phyloP scores from a whole-genome alignment of 1,140 invertebrate species.

The Bombus huntii region DNA sequence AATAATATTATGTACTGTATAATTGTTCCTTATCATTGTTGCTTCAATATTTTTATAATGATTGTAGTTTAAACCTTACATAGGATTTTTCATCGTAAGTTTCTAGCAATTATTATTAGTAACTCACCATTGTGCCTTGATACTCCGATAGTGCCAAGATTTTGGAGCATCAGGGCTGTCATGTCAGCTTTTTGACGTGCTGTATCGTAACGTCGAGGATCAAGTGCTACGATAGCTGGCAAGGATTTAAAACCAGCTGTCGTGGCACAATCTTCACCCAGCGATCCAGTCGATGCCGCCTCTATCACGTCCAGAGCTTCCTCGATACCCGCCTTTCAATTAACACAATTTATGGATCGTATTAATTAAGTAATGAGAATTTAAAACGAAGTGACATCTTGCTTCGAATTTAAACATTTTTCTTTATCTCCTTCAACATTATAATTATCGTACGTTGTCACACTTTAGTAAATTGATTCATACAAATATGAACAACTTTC shows the following conservation, averaged over 20 bases:
- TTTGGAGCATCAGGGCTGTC: conserved; percentile 87
- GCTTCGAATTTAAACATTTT: neutral
- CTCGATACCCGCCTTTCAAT: conserved; percentile 82
- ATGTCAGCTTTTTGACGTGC: conserved; percentile 89
- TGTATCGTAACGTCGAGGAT: conserved; percentile 86
- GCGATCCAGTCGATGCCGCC: conserved; percentile 87
- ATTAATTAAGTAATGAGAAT: neutral
- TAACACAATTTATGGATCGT: neutral
- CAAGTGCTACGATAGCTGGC: conserved; percentile 83
- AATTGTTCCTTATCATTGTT: neutral
- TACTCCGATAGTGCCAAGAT: conserved; percentile 85
- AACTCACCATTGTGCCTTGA: conserved; percentile 58
- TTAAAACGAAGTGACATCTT: neutral
- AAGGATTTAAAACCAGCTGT: conserved; percentile 86
- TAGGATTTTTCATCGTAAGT: conserved; percentile 68
- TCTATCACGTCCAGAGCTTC: conserved; percentile 87
- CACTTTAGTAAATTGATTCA: neutral
- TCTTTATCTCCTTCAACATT: neutral
- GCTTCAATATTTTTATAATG: neutral
- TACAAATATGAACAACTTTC: neutral
- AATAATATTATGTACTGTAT: neutral
- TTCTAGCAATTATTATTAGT: neutral
- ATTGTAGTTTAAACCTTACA: neutral
- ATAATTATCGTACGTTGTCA: neutral
- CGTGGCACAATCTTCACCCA: conserved; percentile 88